Evolutionary conservation across 2,113 vertebrate species (phyloP).

Genomic region (Vidua macroura): DNA sequence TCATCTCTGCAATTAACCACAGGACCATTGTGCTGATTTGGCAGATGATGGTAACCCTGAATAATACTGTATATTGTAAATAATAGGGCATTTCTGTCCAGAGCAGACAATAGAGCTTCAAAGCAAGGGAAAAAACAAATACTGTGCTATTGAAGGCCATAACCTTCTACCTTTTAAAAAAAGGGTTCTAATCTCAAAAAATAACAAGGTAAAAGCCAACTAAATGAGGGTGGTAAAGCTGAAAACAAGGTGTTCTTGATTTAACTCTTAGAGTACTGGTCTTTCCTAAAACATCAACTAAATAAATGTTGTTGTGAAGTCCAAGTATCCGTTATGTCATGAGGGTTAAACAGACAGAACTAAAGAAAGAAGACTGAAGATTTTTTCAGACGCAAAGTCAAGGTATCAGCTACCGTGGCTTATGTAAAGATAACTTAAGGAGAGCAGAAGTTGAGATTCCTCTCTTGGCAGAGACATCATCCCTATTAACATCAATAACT

Average conservation of each 20-base stretch:
- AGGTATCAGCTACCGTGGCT: background rate
- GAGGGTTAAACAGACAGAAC: background rate
- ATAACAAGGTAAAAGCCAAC: slow-evolving; percentile 33
- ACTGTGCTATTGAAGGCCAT: slow-evolving; percentile 9
- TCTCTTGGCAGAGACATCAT: background rate
- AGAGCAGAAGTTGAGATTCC: background rate
- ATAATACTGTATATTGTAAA: slow-evolving; percentile 6
- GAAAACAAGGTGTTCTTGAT: slow-evolving; percentile 37
- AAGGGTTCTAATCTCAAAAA: slow-evolving; percentile 60
- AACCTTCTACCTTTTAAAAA: slow-evolving; percentile 60
- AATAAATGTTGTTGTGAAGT: background rate
- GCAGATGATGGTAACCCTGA: slow-evolving; percentile 26
- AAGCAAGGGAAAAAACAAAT: slow-evolving; percentile 27
- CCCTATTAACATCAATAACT: background rate
- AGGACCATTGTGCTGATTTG: slow-evolving; percentile 11
- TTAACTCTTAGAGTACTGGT: slow-evolving; percentile 22
- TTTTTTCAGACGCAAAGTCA: background rate
- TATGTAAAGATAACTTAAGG: background rate
- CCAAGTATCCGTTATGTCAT: background rate
- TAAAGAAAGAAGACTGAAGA: background rate
- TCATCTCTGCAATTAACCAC: slow-evolving; percentile 41
- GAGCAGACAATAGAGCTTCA: background rate
- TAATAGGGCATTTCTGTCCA: slow-evolving; percentile 8
- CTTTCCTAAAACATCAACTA: background rate
- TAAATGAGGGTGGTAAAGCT: slow-evolving; percentile 36